Base-by-base conservation (phyloP, 2,797 vertebrate species). In the Pempheris klunzingeri region DNA sequence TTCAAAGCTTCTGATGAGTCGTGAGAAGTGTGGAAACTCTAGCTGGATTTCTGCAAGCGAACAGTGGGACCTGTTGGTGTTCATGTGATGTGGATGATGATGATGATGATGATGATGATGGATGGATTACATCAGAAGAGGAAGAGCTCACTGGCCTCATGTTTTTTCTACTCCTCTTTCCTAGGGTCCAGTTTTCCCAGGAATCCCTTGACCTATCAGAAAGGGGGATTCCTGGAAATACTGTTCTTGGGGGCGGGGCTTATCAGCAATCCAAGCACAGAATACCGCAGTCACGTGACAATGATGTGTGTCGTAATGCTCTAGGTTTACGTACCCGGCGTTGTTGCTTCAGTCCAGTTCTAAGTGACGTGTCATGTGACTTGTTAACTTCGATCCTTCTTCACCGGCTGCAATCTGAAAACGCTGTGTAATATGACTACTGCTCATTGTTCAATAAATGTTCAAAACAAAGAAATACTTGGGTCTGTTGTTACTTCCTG, bases 141-240 rank as follows among this genome's bases (percentile, higher is more conserved):
- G 46, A 64, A 6, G 15, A 30, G 1, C 18, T 53, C 11, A 32
- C 2, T 47, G 61, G 52, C 28, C 14, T 54, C 20, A 3, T 32
- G 38, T 2, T 1, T 49, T 44, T 49, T 18, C 57, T 50, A n/a
- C 75, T 97, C 97, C 95, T 93, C 96, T 95, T 96, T 96, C 96
- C 97, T 96, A 94, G 96, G 97, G 98, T 99, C 98, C 98, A 99
- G 98, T 99, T 99, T 99, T 99, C 98, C 97, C 98, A 99, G 98
- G 98, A 99, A 99, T 99, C 98, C 98, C 98, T 99, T 97, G 90
- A 94, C 92, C 92, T 84, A 92, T 96, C 89, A 91, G 62, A 90
- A 85, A 96, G 91, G 97, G 98, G 98, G 98, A 99, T 99, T 99
- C 98, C 97, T 99, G 98, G 98, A 99, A 99, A 99, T 99, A 99